Evolutionary conservation across 2,113 vertebrate species (phyloP).

Genomic region (Hymenochirus boettgeri): DNA sequence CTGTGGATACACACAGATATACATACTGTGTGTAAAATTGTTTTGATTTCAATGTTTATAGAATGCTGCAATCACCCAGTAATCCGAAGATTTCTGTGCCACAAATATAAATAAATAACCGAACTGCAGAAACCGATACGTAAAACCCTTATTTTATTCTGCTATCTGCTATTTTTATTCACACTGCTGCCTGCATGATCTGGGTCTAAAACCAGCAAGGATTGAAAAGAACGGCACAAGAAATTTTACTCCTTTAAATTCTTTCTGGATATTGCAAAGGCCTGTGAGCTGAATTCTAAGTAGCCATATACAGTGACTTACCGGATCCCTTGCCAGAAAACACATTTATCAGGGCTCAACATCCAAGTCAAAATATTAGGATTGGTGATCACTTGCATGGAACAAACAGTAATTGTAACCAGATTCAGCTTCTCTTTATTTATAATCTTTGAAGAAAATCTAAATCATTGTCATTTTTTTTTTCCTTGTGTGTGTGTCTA

Average conservation of each 20-base stretch:
- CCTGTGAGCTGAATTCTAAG: constrained; percentile 33
- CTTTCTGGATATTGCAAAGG: constrained; percentile 35
- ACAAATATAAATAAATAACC: neutral
- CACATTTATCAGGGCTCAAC: constrained; percentile 38
- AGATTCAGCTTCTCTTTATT: constrained; percentile 14
- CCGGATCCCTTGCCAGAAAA: constrained; percentile 27
- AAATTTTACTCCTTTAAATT: constrained; percentile 36
- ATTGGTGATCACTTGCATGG: neutral
- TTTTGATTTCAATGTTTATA: neutral
- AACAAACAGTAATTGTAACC: constrained; percentile 3
- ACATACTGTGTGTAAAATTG: no score
- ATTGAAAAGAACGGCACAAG: constrained; percentile 8
- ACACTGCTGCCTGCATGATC: neutral
- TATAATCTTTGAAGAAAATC: neutral
- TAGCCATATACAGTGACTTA: constrained; percentile 35
- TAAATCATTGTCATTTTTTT: no score
- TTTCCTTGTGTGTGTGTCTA: no score
- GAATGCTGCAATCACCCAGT: neutral
- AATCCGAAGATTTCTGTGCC: neutral
- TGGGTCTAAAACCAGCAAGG: constrained; percentile 11
- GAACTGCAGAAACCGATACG: neutral
- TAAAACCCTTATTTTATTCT: neutral
- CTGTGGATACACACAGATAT: no score
- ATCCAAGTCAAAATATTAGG: constrained; percentile 36
- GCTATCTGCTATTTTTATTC: neutral